Base-by-base conservation (phyloP, 2,888 invertebrate species). In the Pristionchus mayeri region DNA sequence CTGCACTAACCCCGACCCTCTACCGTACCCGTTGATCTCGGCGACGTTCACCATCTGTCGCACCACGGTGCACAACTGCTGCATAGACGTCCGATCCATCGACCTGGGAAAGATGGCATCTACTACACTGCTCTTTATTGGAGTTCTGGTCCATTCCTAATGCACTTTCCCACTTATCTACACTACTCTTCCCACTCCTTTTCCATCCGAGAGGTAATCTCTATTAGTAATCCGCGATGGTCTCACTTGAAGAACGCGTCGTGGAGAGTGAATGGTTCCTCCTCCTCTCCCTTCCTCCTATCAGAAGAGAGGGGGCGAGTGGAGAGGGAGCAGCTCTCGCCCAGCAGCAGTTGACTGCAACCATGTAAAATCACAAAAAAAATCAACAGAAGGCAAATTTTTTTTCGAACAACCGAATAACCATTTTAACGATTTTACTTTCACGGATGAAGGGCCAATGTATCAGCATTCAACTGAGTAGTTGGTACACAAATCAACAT, bases 1-100 rank as follows among this genome's bases (percentile, higher is more conserved):
- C 67, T 6, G 34, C 16, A 40, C n/a, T 30, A 34, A n/a, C 71
- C n/a, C 75, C 48, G 24, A 27, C 16, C 24, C 11, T 16, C 13
- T 63, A 63, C 34, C 63, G 63, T 63, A 82, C 81, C 81, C 81
- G 48, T 63, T 82, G 52, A 82, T 52, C 63, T 82, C 81, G 7
- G 81, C 81, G 4, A 60, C 60, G 27, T 21, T 63, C 4, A 52
- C 63, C 81, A 82, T 63, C 48, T 82, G 81, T 82, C 63, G 40
- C 0, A 82, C 21, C 7, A 82, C 81, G 21, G 34, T 63, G 13
- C 34, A 34, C 63, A 82, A 21, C n/a, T 82, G 60, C 24, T 63
- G 81, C 63, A 82, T 63, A 24, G 81, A 21, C 6, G 44, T 13
- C 13, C 30, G 63, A 63, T 82, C 48, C 6, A 21, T n/a, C 7